phyloP scores from a whole-genome alignment of 2,888 invertebrate species.

The Therioaphis trifolii region DNA sequence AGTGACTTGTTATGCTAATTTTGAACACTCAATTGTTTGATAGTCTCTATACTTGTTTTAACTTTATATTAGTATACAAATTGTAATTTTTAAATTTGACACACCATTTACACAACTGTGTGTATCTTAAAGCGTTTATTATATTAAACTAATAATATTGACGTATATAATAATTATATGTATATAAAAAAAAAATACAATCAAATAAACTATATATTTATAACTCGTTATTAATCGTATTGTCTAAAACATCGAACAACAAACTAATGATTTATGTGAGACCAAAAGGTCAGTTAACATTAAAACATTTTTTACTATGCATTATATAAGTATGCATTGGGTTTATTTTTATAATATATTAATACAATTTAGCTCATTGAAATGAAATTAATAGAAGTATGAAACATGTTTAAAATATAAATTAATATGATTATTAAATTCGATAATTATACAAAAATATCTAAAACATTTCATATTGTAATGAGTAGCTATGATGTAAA shows the following conservation, averaged over 20 bases:
- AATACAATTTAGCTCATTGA: too few species aligned
- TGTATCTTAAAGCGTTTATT: not conserved
- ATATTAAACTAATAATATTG: not conserved
- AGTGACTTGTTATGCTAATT: slow-evolving; percentile 14
- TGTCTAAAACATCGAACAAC: not conserved
- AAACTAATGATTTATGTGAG: not conserved
- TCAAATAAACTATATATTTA: not conserved
- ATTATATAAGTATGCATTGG: too few species aligned
- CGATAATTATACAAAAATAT: slow-evolving; percentile 5
- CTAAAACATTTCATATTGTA: not conserved
- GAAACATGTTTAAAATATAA: not conserved
- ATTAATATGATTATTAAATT: not conserved
- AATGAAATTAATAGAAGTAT: too few species aligned
- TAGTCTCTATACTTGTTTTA: not conserved
- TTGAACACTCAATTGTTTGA: slow-evolving; percentile 27
- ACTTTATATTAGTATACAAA: not conserved
- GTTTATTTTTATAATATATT: too few species aligned
- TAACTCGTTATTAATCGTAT: not conserved
- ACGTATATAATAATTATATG: too few species aligned
- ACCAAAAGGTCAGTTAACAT: not conserved
- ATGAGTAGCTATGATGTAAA: too few species aligned
- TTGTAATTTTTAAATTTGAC: not conserved
- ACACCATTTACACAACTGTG: not conserved
- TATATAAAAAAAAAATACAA: not conserved
- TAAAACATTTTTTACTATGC: not conserved